Conservation (phyloP, 2,888 invertebrate species). For the Drosophila sordidapex region DNA sequence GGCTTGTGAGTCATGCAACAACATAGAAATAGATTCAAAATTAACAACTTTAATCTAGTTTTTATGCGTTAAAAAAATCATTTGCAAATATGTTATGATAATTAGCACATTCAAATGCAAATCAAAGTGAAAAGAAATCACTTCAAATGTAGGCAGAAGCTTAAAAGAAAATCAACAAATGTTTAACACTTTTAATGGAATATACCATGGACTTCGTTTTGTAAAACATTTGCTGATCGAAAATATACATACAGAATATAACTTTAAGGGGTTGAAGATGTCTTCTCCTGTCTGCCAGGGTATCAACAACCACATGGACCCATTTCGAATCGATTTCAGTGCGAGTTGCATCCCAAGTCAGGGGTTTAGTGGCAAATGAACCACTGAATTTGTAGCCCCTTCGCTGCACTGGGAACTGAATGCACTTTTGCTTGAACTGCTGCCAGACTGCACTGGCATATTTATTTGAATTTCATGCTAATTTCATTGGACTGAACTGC, state of each 20-base stretch:
- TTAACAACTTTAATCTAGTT: background rate
- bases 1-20: constrained; percentile 17
- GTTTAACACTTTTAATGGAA: background rate
- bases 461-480: constrained; percentile 84
- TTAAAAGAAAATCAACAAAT: background rate
- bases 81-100: constrained; percentile 14
- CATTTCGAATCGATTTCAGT: background rate
- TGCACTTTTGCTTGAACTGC: constrained; percentile 49
- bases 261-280: background rate
- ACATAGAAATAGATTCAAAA: background rate
- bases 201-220: background rate
- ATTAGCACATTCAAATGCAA: constrained; percentile 18
- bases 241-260: background rate
- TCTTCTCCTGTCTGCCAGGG: background rate
- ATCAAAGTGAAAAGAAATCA: constrained; percentile 11
- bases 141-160: background rate
- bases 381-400: constrained; percentile 18
- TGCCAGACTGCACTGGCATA: constrained; percentile 77
- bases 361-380: constrained; percentile 20
- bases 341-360: constrained; percentile 16
- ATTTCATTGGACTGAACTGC: constrained; percentile 57
- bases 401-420: constrained; percentile 32
- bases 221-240: background rate
- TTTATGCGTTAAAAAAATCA: background rate
- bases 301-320: background rate